Base-by-base conservation (phyloP, 2,113 vertebrate genomes). In the Pandion haliaetus region DNA sequence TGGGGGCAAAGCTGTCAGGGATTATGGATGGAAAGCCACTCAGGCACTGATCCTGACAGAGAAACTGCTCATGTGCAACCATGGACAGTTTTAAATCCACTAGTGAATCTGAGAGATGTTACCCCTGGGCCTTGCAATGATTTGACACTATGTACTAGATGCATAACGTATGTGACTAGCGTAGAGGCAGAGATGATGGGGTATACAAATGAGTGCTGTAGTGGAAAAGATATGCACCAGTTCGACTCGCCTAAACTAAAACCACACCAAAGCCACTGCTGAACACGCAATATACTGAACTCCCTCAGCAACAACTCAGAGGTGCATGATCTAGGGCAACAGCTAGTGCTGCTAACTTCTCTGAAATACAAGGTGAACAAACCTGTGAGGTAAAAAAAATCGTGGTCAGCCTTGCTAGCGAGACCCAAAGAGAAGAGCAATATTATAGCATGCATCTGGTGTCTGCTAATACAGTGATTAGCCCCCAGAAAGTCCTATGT, bases 91-190 rank as follows among this genome's bases (percentile, higher is more conserved):
- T 85, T 38, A 62, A 82, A 58, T 16, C 61, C 36, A 32, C 32
- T 50, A 3, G 38, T 47, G 57, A 82, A 24, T 50, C 32, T 47
- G 44, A 59, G 26, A 58, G 82, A 82, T 38, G 57, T 32, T 63
- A 69, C 63, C 42, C 38, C 38, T 71, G 81, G 69, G 90, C 45
- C 59, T 54, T 26, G 50, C 63, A 62, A 47, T 10, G 71, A 29
- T 66, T 57, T 80, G 67, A 90, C 74, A 80, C 54, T 79, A 12
- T 93, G 91, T 90, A 62, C 61, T 26, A 26, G n/a, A 49, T 93
- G 71, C 88, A 92, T 93, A 96, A 95, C 86, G 34, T 14, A 95
- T 86, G 58, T 40, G 66, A 88, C 65, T 26, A 54, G 59, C 23
- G 1, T 3, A 84, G 65, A 44, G 29, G 40, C 58, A 25, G 71